Percentiles rank a stretch among this genome's conserved stretches.
These are phyloP conservation scores for Strigamia crassipes DNA, from an alignment of 2,888 invertebrate genomes.

Conservation along the genomic window DNA sequence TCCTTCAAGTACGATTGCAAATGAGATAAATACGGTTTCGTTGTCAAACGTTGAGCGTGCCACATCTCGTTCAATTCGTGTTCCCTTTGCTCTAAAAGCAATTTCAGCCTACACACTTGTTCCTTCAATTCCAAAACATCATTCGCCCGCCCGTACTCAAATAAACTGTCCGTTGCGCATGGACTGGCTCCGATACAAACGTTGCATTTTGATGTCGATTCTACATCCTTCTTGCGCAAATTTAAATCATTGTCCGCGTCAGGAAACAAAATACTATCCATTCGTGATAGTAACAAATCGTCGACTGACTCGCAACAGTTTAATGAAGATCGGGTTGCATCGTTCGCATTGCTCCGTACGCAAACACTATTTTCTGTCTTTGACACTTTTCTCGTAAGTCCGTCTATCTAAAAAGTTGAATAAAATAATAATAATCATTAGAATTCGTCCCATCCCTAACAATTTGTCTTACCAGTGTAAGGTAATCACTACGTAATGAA, in stretches of 20 bases:
- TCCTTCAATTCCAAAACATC: conserved; percentile 44
- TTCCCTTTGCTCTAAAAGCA: background rate
- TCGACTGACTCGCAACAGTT: background rate
- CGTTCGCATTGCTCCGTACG: background rate
- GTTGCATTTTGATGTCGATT: background rate
- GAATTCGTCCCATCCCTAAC: too few species aligned
- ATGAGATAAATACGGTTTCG: background rate
- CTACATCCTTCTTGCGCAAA: too few species aligned
- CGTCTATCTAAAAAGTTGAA: too few species aligned
- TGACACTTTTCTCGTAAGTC: too few species aligned
- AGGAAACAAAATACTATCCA: background rate
- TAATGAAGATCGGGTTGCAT: too few species aligned
- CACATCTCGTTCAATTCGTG: background rate
- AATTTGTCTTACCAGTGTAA: background rate
- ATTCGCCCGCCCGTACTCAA: conserved; percentile 1
- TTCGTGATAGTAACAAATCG: background rate
- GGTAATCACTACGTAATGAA: background rate
- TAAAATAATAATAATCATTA: too few species aligned
- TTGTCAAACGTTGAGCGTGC: background rate
- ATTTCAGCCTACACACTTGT: conserved; percentile 29
- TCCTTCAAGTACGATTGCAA: background rate
- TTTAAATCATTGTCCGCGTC: background rate
- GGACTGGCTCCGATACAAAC: background rate
- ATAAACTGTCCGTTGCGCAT: background rate
- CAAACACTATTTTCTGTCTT: too few species aligned